These are phyloP conservation scores for Cercocebus atys DNA, from an alignment of 2,113 vertebrate genomes.

Conservation along the genomic window DNA sequence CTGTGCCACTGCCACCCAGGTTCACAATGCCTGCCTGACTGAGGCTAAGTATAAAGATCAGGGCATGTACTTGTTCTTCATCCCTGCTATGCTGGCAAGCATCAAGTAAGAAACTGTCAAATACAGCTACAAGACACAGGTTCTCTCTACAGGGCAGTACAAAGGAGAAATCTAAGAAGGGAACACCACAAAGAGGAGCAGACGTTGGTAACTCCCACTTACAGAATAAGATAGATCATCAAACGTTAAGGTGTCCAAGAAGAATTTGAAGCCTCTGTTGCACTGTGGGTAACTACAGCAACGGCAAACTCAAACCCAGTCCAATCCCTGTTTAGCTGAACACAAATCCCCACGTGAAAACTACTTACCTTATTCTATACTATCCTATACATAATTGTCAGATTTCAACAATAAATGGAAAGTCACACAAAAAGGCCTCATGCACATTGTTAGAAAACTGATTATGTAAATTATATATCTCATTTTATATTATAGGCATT, in stretches of 20 bases:
- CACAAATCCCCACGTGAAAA: neutral
- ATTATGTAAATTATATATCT: neutral
- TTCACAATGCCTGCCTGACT: too few relatives aligned
- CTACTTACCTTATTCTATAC: neutral
- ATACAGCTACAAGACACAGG: neutral
- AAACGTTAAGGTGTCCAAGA: neutral
- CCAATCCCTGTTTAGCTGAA: neutral
- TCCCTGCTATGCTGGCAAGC: neutral
- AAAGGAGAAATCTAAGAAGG: neutral
- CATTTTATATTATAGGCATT: neutral
- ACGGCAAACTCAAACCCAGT: neutral
- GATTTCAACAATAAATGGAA: neutral
- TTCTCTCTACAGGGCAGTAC: neutral
- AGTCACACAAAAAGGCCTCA: neutral
- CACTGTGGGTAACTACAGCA: neutral
- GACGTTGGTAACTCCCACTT: neutral
- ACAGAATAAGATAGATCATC: neutral
- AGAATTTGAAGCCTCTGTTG: neutral
- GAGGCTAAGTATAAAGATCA: neutral
- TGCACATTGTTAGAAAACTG: neutral
- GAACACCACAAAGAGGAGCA: neutral
- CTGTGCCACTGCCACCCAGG: rapidly evolving
- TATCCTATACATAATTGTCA: neutral
- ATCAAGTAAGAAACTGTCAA: neutral
- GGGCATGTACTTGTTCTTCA: rapidly evolving